Conservation (phyloP, 1,140 invertebrate genomes). For the Nebria ingens region DNA sequence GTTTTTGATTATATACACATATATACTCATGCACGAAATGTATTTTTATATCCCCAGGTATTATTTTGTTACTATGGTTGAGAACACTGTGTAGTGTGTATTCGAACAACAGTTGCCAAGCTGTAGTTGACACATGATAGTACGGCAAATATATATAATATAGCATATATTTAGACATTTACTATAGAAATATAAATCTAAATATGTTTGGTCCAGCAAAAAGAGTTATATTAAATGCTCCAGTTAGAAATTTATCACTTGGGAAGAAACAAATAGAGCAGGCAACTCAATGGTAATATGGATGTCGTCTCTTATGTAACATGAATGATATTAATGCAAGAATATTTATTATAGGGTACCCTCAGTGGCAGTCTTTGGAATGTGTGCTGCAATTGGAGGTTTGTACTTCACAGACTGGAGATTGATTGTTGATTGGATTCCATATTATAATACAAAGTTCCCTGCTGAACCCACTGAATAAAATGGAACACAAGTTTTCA, state of each 20-base stretch:
- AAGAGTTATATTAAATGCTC: background rate
- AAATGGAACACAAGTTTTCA: background rate
- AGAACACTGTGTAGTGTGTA: too few relatives aligned
- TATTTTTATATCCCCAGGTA: too few relatives aligned
- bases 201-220: background rate
- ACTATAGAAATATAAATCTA: too few relatives aligned
- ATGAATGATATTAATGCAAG: background rate
- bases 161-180: too few relatives aligned
- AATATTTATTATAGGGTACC: background rate
- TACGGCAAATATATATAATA: too few relatives aligned
- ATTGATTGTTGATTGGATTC: background rate
- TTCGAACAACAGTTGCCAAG: too few relatives aligned
- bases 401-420: slow-evolving; percentile 4
- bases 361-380: background rate
- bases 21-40: too few relatives aligned
- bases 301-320: background rate
- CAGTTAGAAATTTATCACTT: background rate
- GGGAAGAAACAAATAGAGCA: slow-evolving; percentile 1
- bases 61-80: too few relatives aligned
- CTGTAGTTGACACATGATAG: too few relatives aligned
- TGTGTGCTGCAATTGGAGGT: background rate
- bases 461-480: background rate
- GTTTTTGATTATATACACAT: too few relatives aligned
- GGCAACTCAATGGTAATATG: background rate
- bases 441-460: slow-evolving; percentile 6